A percentile compares a stretch with the other conserved stretches of the same genome.
Conservation (phyloP, 2,888 invertebrate genomes). For the Chrysolina americana region DNA sequence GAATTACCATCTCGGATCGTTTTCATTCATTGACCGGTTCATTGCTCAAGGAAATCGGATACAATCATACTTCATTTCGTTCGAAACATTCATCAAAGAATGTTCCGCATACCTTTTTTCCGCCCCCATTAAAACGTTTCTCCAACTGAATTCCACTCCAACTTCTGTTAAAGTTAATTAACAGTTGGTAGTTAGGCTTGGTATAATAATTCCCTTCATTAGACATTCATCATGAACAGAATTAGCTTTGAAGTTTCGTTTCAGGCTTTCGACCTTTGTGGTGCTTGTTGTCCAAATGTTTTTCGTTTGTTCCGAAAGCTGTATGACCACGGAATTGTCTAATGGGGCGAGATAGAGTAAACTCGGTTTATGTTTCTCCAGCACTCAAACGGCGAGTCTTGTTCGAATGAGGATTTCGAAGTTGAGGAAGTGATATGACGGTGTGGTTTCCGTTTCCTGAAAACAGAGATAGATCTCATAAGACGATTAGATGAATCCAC, state of each 20-base stretch:
- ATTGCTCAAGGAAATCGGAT: not conserved
- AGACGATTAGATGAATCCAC: not conserved
- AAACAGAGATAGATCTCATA: not conserved
- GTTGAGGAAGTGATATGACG: not conserved
- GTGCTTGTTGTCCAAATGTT: slow-evolving; percentile 30
- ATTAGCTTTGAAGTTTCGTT: slow-evolving; percentile 38
- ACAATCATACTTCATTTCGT: slow-evolving; percentile 14
- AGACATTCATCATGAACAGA: slow-evolving; percentile 40
- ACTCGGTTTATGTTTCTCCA: not conserved
- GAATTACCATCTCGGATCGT: not conserved
- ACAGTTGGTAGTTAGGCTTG: slow-evolving; percentile 34
- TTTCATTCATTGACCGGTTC: not conserved
- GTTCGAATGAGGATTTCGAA: not conserved
- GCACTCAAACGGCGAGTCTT: not conserved
- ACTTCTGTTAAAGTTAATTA: slow-evolving; percentile 39
- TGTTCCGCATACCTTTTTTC: slow-evolving; percentile 25
- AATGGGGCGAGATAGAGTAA: not conserved
- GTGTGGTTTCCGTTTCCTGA: not conserved
- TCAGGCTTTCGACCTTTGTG: slow-evolving; percentile 27
- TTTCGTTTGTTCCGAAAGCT: slow-evolving; percentile 26
- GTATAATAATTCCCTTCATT: slow-evolving; percentile 40
- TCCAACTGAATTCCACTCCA: slow-evolving; percentile 28
- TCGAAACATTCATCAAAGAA: slow-evolving; percentile 7
- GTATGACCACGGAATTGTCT: not conserved
- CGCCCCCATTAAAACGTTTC: slow-evolving; percentile 30